Conservation (phyloP, 2,888 invertebrate genomes). For the Brenthis daphne region DNA sequence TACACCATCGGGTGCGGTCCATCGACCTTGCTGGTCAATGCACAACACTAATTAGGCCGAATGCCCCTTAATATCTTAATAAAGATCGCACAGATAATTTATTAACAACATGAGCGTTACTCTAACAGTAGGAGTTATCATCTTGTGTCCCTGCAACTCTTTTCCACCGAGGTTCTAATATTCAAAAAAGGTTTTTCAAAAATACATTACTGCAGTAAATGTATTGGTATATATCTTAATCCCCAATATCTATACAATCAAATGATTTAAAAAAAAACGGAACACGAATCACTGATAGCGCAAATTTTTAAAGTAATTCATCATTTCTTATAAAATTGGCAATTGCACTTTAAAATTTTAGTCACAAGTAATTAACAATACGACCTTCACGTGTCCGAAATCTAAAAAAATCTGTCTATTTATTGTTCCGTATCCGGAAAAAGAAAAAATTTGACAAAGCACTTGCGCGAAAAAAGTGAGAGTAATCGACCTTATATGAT, state of each 20-base stretch:
- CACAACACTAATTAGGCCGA: conserved; percentile 38
- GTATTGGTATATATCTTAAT: too few relatives aligned
- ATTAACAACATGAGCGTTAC: conserved; percentile 5
- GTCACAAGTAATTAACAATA: background rate
- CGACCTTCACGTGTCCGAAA: background rate
- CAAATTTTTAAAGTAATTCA: background rate
- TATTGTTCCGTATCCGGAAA: too few relatives aligned
- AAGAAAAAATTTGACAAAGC: too few relatives aligned
- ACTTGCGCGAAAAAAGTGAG: too few relatives aligned
- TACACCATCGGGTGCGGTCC: conserved; percentile 19
- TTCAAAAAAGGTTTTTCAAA: too few relatives aligned
- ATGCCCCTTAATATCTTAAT: conserved; percentile 32
- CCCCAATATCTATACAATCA: too few relatives aligned
- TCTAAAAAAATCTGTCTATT: too few relatives aligned
- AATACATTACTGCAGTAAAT: too few relatives aligned
- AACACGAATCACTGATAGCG: conserved; percentile 4
- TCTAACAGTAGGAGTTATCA: too few relatives aligned
- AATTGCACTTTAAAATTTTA: background rate
- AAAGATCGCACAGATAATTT: conserved; percentile 25
- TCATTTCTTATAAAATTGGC: background rate
- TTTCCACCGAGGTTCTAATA: too few relatives aligned
- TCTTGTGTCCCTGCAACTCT: too few relatives aligned
- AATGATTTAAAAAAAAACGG: background rate
- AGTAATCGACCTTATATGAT: too few relatives aligned
- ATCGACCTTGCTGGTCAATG: conserved; percentile 39